Evolutionary conservation across 1,140 invertebrate genomes (phyloP).

Genomic region (Alviniconcha marisindica): DNA sequence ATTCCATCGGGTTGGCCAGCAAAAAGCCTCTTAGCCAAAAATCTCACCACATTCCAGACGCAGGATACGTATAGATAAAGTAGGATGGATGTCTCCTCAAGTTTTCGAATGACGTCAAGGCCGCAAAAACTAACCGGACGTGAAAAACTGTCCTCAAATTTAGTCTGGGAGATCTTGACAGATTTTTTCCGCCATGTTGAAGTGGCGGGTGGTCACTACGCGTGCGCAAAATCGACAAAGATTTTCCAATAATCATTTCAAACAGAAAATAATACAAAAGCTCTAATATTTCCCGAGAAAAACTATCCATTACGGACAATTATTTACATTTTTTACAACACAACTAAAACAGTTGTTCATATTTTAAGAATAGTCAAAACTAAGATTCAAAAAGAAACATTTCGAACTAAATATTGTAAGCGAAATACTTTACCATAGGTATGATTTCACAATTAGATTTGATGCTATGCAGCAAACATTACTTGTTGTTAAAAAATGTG

Average conservation of each 20-base stretch:
- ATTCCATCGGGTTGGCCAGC: neutral
- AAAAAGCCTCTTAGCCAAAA: neutral
- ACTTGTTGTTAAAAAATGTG: too few relatives aligned
- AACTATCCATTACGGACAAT: neutral
- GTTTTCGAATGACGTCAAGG: neutral
- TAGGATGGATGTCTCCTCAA: neutral
- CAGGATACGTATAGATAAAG: neutral
- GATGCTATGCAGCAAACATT: too few relatives aligned
- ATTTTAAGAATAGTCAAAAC: slow-evolving; percentile 28
- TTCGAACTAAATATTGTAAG: slow-evolving; percentile 31
- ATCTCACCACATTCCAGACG: neutral
- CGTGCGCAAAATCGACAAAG: slow-evolving; percentile 45
- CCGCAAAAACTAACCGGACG: neutral
- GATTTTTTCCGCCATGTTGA: slow-evolving; percentile 53
- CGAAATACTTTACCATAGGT: too few relatives aligned
- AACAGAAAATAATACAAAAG: slow-evolving; percentile 2
- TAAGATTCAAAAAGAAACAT: neutral
- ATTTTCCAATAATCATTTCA: neutral
- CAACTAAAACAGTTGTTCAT: slow-evolving; percentile 17
- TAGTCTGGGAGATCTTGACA: slow-evolving; percentile 17
- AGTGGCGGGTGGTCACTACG: slow-evolving; percentile 51
- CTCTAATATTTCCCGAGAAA: neutral
- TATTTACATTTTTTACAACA: neutral
- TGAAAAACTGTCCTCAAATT: neutral
- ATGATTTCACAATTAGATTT: too few relatives aligned